phyloP scores from a whole-genome alignment of 1,140 invertebrate species.

The Scaptomyza pallida region DNA sequence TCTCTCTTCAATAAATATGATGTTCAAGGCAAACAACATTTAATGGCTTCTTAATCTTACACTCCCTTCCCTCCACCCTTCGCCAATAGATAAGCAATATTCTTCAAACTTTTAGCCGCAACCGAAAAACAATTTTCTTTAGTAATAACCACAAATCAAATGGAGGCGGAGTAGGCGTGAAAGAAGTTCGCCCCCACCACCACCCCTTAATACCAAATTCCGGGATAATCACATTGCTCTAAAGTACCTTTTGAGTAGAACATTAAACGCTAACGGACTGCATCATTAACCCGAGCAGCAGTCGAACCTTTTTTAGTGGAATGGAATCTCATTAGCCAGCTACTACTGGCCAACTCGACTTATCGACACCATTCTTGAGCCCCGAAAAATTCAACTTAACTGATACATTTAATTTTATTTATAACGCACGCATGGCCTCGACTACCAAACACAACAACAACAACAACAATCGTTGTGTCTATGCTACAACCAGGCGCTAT shows the following conservation, averaged over 20 bases:
- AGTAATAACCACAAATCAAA: constrained; percentile 47
- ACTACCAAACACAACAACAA: constrained; percentile 10
- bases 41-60: constrained; percentile 34
- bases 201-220: background rate
- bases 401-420: constrained; percentile 82
- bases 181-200: constrained; percentile 5
- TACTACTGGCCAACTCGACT: constrained; percentile 42
- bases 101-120: constrained; percentile 21
- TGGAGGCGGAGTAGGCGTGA: constrained; percentile 18
- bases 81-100: constrained; percentile 20
- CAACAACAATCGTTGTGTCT: constrained; percentile 10
- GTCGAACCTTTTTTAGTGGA: background rate
- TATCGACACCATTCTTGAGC: constrained; percentile 54
- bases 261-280: constrained; percentile 65
- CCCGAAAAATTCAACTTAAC: constrained; percentile 63
- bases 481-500: constrained; percentile 56
- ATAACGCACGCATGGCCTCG: constrained; percentile 73
- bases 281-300: constrained; percentile 61
- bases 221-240: constrained; percentile 40
- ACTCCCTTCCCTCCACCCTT: background rate
- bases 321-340: constrained; percentile 66
- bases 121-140: constrained; percentile 27
- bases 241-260: constrained; percentile 25
- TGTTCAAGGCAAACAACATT: background rate
- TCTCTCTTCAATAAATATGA: background rate